Evolutionary conservation across 2,888 invertebrate species (phyloP), one percentile per base, ranked within the genome.

Genomic region (Xylocampa areola): DNA sequence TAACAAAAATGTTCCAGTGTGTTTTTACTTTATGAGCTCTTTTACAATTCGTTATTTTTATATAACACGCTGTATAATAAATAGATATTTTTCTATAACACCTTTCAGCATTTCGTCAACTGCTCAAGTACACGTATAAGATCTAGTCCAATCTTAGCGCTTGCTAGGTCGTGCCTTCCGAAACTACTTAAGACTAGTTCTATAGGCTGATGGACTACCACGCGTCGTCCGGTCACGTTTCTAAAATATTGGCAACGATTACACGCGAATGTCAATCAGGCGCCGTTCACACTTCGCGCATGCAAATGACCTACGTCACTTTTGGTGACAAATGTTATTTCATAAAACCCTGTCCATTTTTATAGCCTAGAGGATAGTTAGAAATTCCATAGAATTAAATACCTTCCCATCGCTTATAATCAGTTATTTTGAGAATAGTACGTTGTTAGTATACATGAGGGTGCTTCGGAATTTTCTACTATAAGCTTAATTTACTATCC

Each of bases 201-300:
- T 11, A 64, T 49, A 58, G 39, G 43, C 17, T 48, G n/a, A 65
- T 49, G 43, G 59, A 57, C 67, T 57, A 50, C 13, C 60, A 67
- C 64, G 40, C 55, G 64, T 59, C 68, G 63, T 83, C 86, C 83
- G 84, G 85, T 87, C 88, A 88, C 87, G 88, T 84, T 59, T 53
- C 23, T 75, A 67, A 82, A 88, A 84, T 85, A 87, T 88, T 79
- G 82, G 77, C 80, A 73, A 70, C 68, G 68, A 77, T 81, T 83
- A 85, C 85, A 30, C 81, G 82, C 76, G 80, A 85, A 81, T 88
- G 81, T 82, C 83, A 86, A 79, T 79, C 74, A 71, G 73, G 63
- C 69, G 62, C 61, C 67, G 64, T 63, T 52, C 57, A 53, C 58
- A 64, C 67, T 52, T 41, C 35, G 44, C 57, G 73, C 73, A 87